Base-by-base conservation (phyloP, 2,888 invertebrate species). In the Zaprionus obscuricornis region DNA sequence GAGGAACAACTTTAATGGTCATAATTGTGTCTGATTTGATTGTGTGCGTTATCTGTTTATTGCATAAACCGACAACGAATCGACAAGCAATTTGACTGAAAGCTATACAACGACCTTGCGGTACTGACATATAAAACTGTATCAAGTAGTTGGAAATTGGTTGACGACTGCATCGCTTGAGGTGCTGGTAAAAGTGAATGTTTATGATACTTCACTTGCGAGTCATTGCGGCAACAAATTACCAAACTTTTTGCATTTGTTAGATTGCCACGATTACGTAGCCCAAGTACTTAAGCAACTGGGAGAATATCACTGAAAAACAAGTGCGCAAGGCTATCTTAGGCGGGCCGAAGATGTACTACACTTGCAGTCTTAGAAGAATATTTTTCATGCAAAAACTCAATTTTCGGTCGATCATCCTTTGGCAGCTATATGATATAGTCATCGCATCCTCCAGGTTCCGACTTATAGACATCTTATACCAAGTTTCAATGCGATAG, bases 91-190 rank as follows among this genome's bases (percentile, higher is more conserved):
- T 54, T 37, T 40, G 29, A 16, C 50, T 14, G 62, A 54, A 58
- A 71, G 72, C 55, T 55, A 46, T 66, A 26, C 33, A 54, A 71
- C 68, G 81, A 81, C 81, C 81, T 81, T 81, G 81, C 81, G 42
- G 49, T 31, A 16, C 57, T 55, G 55, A 49, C 71, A 55, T 42
- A 16, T 10, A 62, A 75, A 79, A 79, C 56, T 78, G 84, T 81
- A 81, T 82, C 78, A 81, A 81, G 85, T 81, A 84, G 82, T 74
- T 78, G 82, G 74, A 84, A 81, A 81, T 84, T 81, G 75, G 78
- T 57, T 71, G 69, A 71, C 71, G 84, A 81, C 75, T 84, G 82
- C 81, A 74, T 46, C 54, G 8, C 17, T 17, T 39, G 52, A 50
- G 22, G 46, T 52, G 37, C 18, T 17, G 34, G 65, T 81, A 79